These are phyloP conservation scores for Boleophthalmus pectinirostris DNA, from an alignment of 2,113 vertebrate species.

Conservation along the genomic window DNA sequence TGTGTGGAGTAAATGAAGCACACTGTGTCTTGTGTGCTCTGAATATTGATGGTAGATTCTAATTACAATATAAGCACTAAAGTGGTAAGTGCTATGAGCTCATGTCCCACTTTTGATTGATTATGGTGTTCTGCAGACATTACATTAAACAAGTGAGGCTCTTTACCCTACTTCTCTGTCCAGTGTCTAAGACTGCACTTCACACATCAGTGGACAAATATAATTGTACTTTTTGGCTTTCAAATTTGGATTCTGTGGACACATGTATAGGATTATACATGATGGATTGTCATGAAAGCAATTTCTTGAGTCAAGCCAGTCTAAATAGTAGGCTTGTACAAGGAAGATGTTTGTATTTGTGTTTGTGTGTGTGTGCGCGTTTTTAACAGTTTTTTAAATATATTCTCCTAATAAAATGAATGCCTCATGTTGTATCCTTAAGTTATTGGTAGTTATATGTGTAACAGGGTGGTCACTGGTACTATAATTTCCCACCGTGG, in stretches of 20 bases:
- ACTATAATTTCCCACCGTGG: no score
- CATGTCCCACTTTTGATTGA: constrained; percentile 1
- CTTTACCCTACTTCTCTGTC: neutral
- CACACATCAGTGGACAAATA: neutral
- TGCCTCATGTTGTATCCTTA: no score
- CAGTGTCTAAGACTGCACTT: neutral
- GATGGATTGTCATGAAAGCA: no score
- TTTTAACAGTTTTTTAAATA: no score
- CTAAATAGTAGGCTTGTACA: no score
- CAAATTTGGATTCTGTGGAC: neutral
- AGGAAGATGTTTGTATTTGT: no score
- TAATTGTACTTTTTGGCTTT: neutral
- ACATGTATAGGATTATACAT: neutral
- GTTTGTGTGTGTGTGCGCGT: no score
- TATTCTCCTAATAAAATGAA: no score
- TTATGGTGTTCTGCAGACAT: constrained; percentile 1
- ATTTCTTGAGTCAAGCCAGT: no score
- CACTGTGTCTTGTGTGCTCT: neutral
- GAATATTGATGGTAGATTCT: neutral
- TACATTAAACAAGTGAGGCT: constrained; percentile 1
- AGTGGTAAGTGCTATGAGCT: constrained; percentile 8
- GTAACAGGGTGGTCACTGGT: neutral
- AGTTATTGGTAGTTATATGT: neutral
- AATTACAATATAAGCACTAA: neutral
- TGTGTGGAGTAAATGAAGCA: neutral